Evolutionary conservation across 2,888 invertebrate genomes (phyloP), one percentile per base, ranked within the genome.

Genomic region (Ethmia dodecea): DNA sequence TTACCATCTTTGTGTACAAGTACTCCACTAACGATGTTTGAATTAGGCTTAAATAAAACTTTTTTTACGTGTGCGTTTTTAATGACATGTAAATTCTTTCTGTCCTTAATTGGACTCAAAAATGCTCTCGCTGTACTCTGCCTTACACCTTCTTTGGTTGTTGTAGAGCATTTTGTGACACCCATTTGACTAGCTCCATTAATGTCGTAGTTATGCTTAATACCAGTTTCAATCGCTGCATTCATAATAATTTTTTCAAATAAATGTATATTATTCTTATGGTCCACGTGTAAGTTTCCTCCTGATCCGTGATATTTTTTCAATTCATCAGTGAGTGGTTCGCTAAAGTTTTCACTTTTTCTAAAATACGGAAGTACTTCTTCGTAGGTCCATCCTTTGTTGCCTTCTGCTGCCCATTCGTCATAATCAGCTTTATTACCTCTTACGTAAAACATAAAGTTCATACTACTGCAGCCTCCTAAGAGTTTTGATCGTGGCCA

Each of bases 401-500:
- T 89, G 9, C 89, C 89, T 16, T 69, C 50, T 1, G 59, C 57
- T 29, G 83, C 76, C 91, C 91, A 91, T 31, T 71, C 60, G 29
- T 88, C 72, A 42, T 86, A 91, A 52, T 90, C 89, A 4, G 60
- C 55, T 1, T 61, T 70, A 47, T 87, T 88, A 0, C 90, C 91
- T 24, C 88, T 77, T 2, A 90, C 71, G 52, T 89, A 90, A 34
- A 90, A 69, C 87, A 90, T 90, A 28, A 86, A 89, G 55, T 91
- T 91, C 13, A 90, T 72, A 2, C 86, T 80, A 29, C 89, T 89
- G 0, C 88, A 87, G 5, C 91, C 91, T 15, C 91, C 90, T 52
- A 91, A 71, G 37, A 88, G 83, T 54, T 89, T 91, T 0, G 92
- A 93, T 22, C 90, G 74, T 1, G 91, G 88, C 90, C 89, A 89